These are phyloP conservation scores for Halictus rubicundus DNA, from an alignment of 1,140 invertebrate genomes.

Conservation along the genomic window DNA sequence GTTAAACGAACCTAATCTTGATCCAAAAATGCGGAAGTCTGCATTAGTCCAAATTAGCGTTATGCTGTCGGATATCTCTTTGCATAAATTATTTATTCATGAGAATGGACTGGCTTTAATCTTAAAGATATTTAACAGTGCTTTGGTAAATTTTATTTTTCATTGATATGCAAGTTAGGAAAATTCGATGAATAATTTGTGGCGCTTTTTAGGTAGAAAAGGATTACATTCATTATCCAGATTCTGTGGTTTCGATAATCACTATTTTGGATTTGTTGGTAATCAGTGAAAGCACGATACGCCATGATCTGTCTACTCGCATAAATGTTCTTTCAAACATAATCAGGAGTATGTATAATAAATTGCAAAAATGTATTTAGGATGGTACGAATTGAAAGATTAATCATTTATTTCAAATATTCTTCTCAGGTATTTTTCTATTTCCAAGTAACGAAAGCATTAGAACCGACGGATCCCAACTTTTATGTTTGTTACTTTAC, in stretches of 20 bases:
- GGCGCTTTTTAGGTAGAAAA: slow-evolving; percentile 78
- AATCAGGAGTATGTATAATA: slow-evolving; percentile 80
- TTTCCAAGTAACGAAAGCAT: slow-evolving; percentile 81
- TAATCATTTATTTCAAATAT: slow-evolving; percentile 12
- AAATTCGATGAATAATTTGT: background rate
- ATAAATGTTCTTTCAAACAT: slow-evolving; percentile 81
- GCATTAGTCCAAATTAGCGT: slow-evolving; percentile 83
- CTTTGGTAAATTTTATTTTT: slow-evolving; percentile 63
- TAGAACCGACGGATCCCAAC: slow-evolving; percentile 76
- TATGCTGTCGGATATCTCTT: slow-evolving; percentile 81
- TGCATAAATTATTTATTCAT: slow-evolving; percentile 80
- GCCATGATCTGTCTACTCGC: slow-evolving; percentile 81
- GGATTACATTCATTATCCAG: slow-evolving; percentile 84
- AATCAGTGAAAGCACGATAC: slow-evolving; percentile 76
- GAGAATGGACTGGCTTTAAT: slow-evolving; percentile 78
- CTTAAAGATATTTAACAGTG: slow-evolving; percentile 72
- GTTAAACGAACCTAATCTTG: slow-evolving; percentile 74
- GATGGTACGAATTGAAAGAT: slow-evolving; percentile 14
- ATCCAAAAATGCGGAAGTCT: slow-evolving; percentile 82
- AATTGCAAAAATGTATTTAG: slow-evolving; percentile 21
- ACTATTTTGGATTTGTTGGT: slow-evolving; percentile 83
- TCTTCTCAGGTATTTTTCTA: slow-evolving; percentile 79
- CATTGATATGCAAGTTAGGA: background rate
- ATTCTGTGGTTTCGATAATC: slow-evolving; percentile 84
- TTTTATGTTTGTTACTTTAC: slow-evolving; percentile 80